phyloP scores from a whole-genome alignment of 2,888 invertebrate genomes.

The Drosophila dives region DNA sequence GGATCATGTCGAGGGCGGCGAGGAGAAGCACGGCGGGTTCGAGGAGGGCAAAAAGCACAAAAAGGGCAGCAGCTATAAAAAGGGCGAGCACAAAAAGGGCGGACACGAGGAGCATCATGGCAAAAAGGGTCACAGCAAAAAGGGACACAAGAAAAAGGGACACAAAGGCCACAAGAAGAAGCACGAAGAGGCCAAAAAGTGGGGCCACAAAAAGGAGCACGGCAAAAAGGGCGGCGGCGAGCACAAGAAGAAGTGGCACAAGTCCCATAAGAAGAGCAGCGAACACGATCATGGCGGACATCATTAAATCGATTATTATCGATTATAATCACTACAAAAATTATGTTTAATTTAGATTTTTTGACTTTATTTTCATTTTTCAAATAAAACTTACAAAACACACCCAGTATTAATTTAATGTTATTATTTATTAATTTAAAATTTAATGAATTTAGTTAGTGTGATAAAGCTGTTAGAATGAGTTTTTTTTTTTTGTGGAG shows the following conservation, averaged over 20 bases:
- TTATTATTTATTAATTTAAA: neutral
- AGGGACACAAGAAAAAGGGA: slow-evolving; percentile 92
- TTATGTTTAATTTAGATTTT: neutral
- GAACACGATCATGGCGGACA: slow-evolving; percentile 68
- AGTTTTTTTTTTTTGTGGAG: neutral
- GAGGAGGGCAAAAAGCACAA: slow-evolving; percentile 93
- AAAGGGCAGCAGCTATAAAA: slow-evolving; percentile 92
- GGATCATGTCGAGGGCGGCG: slow-evolving; percentile 92
- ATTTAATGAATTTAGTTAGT: neutral
- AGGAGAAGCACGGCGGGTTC: slow-evolving; percentile 92
- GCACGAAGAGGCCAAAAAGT: slow-evolving; percentile 91
- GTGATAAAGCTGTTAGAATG: neutral
- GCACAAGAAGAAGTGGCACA: slow-evolving; percentile 91
- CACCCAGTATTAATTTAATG: slow-evolving; percentile 36
- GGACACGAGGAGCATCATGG: slow-evolving; percentile 92
- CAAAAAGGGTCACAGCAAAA: slow-evolving; percentile 92
- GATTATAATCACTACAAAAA: neutral
- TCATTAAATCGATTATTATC: slow-evolving; percentile 19
- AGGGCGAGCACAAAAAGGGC: slow-evolving; percentile 91
- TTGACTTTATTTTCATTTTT: neutral
- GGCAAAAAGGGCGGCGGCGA: slow-evolving; percentile 93
- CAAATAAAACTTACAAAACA: slow-evolving; percentile 56
- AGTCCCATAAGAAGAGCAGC: slow-evolving; percentile 86
- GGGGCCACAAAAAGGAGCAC: slow-evolving; percentile 90
- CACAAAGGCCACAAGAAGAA: slow-evolving; percentile 92